Conservation (phyloP, 2,113 vertebrate species). For the Delphinapterus leucas region DNA sequence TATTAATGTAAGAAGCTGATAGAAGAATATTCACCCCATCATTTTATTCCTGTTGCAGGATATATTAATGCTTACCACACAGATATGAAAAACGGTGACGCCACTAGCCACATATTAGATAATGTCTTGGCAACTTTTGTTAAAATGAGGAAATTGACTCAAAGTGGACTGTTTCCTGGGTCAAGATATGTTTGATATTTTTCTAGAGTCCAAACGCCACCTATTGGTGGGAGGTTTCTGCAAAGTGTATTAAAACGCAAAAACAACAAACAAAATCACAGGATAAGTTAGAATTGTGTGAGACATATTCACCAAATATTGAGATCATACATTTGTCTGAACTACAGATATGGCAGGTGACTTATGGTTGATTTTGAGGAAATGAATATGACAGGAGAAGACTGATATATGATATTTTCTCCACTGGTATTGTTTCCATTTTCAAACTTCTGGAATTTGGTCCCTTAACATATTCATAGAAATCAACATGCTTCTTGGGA, state of each 20-base stretch:
- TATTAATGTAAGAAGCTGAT: constrained; percentile 76
- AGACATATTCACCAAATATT: not conserved
- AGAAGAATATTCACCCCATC: constrained; percentile 74
- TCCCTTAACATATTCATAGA: not conserved
- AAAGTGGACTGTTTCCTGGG: constrained; percentile 62
- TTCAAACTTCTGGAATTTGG: not conserved
- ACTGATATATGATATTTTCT: not conserved
- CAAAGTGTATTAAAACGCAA: not conserved
- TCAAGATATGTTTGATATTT: constrained; percentile 18
- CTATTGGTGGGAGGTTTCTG: constrained; percentile 69
- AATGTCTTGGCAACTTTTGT: constrained; percentile 83
- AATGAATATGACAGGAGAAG: not conserved
- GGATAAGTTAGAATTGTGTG: not conserved
- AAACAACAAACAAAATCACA: not conserved
- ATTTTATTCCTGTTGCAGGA: constrained; percentile 84
- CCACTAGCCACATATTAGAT: constrained; percentile 81
- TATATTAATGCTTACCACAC: constrained; percentile 84
- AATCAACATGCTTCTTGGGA: not conserved
- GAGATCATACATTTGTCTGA: not conserved
- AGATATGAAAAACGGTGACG: constrained; percentile 77
- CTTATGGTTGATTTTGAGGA: not conserved
- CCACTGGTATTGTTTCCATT: not conserved
- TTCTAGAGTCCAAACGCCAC: constrained; percentile 67
- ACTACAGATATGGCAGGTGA: not conserved
- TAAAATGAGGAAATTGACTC: constrained; percentile 83